Base-by-base conservation (phyloP, 2,888 invertebrate genomes). In the Dicroscelio sp. region DNA sequence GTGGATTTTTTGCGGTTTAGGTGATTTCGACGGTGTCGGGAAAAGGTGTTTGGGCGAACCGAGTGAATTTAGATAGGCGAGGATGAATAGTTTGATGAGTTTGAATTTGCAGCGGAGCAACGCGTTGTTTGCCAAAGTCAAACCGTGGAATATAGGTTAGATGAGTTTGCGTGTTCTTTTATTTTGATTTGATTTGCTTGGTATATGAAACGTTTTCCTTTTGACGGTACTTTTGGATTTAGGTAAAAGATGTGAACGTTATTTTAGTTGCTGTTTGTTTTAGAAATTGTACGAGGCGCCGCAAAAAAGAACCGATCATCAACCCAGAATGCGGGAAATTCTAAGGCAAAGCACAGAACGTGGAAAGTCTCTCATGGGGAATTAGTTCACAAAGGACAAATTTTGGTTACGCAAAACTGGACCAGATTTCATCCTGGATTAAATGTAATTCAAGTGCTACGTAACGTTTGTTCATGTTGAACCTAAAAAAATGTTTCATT, bases 361-460 rank as follows among this genome's bases (percentile, higher is more conserved):
- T 98, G 98, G 98, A 98, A 98, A 94, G 98, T 98, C n/a, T 2
- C 5, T 5, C 5, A 69, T 38, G 69, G 69, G 1, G 31, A 8
- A 5, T n/a, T n/a, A n/a, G 98, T 98, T 4, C 97, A 97, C 71
- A 96, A 97, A 14, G 98, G 98, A 55, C 97, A 98, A 73, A 97
- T 98, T 94, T 95, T 99, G 86, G 98, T 97, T 0, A 98, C 98
- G 0, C 99, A 99, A 96, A 97, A 97, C 76, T 97, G 97, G 3
- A 97, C 98, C 0, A 97, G 98, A 82, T 99, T 98, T 96, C 98
- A 98, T 97, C 98, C 99, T 10, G 98, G 98, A 14, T 96, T 98
- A 82, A 98, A 98, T 97, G 98, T 98, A 97, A 58, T 17, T 6
- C n/a, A n/a, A n/a, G n/a, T n/a, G n/a, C n/a, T n/a, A n/a, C n/a